phyloP scores from a whole-genome alignment of 2,888 invertebrate genomes.

The Pelosia muscerda region DNA sequence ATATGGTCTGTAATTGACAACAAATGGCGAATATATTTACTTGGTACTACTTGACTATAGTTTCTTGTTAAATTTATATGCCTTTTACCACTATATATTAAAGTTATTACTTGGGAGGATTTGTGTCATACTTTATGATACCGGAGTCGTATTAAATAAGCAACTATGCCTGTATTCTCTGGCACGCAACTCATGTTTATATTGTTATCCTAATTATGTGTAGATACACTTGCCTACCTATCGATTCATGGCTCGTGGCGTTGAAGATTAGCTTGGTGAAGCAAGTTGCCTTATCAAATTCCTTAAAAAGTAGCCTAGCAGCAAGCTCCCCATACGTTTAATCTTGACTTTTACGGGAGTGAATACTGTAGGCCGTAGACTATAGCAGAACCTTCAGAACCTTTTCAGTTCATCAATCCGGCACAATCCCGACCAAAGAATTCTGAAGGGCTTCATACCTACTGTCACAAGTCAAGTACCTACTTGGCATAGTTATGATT shows the following conservation, averaged over 20 bases:
- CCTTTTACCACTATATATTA: not conserved
- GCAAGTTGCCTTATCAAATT: not conserved
- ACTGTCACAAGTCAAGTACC: no score
- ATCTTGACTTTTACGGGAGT: not conserved
- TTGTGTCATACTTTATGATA: not conserved
- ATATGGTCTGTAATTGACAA: not conserved
- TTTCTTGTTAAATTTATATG: not conserved
- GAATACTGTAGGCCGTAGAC: no score
- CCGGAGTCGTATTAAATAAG: not conserved
- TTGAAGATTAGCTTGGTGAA: not conserved
- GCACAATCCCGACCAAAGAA: no score
- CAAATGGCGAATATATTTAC: not conserved
- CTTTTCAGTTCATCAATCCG: not conserved
- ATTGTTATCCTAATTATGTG: not conserved
- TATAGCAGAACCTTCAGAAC: no score
- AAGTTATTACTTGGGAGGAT: not conserved
- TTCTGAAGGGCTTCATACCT: not conserved
- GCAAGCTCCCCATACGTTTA: no score
- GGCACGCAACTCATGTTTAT: not conserved
- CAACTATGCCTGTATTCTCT: not conserved
- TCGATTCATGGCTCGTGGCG: not conserved
- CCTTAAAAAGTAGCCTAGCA: not conserved
- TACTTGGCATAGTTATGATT: no score
- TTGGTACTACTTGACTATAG: not conserved
- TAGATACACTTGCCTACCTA: not conserved